Percentiles rank a stretch among this genome's conserved stretches.
Evolutionary conservation across 2,797 vertebrate genomes (phyloP).

Genomic region (Mormyrus hasselquistii): DNA sequence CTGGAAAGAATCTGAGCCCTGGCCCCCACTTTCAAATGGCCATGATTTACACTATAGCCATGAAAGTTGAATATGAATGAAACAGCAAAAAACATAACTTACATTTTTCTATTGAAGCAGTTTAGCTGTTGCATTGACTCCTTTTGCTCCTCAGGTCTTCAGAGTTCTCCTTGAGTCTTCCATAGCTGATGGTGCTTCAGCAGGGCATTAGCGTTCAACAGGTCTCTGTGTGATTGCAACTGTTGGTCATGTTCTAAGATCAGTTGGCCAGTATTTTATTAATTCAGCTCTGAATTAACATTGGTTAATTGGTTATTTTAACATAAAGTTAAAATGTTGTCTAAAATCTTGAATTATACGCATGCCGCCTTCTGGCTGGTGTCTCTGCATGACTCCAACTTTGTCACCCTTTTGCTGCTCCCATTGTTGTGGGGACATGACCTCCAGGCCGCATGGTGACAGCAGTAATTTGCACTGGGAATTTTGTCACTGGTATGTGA

Average conservation of each 20-base stretch:
- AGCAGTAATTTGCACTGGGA: constrained; percentile 27
- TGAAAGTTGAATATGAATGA: not conserved
- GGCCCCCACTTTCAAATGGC: not conserved
- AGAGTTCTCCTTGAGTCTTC: not conserved
- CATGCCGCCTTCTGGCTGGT: not conserved
- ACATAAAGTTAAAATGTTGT: not conserved
- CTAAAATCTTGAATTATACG: not conserved
- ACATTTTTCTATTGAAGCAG: not conserved
- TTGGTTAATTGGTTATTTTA: not conserved
- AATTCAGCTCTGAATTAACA: not conserved
- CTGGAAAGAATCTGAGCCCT: not conserved
- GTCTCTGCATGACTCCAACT: constrained; percentile 17
- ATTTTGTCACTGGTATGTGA: constrained; percentile 32
- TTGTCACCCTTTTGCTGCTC: constrained; percentile 25
- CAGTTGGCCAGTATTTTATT: not conserved
- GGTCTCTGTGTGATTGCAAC: not conserved
- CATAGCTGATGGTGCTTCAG: not conserved
- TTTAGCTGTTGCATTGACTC: not conserved
- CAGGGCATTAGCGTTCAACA: not conserved
- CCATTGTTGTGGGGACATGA: constrained; percentile 38
- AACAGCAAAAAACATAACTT: not conserved
- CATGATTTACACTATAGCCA: not conserved
- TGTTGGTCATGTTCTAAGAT: not conserved
- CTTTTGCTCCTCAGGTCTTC: not conserved
- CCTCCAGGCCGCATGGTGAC: constrained; percentile 27